These are phyloP conservation scores for Limnephilus rhombicus DNA, from an alignment of 2,888 invertebrate species.

Conservation along the genomic window DNA sequence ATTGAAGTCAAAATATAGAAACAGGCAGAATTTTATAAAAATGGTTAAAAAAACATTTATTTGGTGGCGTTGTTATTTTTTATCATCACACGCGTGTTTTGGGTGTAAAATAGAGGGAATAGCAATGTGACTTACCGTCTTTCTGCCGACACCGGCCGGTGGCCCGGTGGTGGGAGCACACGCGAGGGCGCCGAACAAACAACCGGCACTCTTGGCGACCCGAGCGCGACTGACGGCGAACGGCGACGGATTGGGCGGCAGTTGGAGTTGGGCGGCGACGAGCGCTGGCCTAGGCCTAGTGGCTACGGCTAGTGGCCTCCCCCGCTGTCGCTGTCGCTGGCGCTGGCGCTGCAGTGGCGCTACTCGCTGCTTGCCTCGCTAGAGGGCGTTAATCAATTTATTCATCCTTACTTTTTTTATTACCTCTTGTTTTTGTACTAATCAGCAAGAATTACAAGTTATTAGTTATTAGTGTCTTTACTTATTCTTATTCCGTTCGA, in stretches of 20 bases:
- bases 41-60: neutral
- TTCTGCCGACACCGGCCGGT: conserved; percentile 9
- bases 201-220: conserved; percentile 21
- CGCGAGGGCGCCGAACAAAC: neutral
- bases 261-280: neutral
- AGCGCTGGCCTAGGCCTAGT: neutral
- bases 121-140: conserved; percentile 30
- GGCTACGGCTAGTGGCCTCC: neutral
- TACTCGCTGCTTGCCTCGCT: neutral
- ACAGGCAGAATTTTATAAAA: neutral
- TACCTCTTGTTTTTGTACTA: neutral
- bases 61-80: neutral
- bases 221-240: conserved; percentile 48
- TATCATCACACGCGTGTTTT: neutral
- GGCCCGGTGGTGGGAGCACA: neutral
- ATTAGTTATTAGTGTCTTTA: no score
- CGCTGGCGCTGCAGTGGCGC: conserved; percentile 14
- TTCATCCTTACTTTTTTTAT: neutral
- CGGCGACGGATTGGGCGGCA: conserved; percentile 21
- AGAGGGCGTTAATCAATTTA: neutral
- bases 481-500: neutral
- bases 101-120: neutral
- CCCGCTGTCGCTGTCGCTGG: neutral
- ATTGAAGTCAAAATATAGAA: neutral
- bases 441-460: neutral